Evolutionary conservation across 2,888 invertebrate species (phyloP).

Genomic region (Ecliptopera silaceata): DNA sequence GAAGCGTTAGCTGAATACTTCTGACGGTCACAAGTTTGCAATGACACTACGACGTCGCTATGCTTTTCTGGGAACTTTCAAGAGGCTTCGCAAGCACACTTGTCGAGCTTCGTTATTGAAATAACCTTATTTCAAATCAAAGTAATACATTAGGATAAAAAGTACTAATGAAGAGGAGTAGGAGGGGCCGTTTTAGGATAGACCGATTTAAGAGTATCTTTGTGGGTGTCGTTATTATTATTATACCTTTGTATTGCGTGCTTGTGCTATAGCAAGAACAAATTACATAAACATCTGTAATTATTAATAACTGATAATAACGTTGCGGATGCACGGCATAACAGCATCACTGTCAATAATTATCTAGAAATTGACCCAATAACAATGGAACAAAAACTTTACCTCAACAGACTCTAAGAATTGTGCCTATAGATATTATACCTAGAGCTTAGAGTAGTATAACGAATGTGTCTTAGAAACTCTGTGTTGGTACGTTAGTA

Average conservation of each 20-base stretch:
- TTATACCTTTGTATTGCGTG: constrained; percentile 6
- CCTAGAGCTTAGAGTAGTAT: not conserved
- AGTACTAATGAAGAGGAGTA: too few species aligned
- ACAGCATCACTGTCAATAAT: constrained; percentile 20
- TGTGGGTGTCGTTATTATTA: too few species aligned
- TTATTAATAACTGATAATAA: constrained; percentile 15
- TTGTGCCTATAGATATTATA: not conserved
- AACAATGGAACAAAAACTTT: constrained; percentile 18
- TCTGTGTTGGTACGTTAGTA: constrained; percentile 22
- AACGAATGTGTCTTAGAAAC: constrained; percentile 5
- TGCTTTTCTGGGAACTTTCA: too few species aligned
- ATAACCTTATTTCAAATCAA: too few species aligned
- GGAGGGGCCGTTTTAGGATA: too few species aligned
- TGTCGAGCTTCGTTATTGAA: too few species aligned
- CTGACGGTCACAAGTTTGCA: too few species aligned
- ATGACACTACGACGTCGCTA: too few species aligned
- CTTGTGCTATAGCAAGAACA: constrained; percentile 7
- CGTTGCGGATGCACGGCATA: constrained; percentile 17
- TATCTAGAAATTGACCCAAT: constrained; percentile 18
- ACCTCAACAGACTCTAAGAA: not conserved
- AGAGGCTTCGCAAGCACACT: too few species aligned
- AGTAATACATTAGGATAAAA: too few species aligned
- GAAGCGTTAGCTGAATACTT: too few species aligned
- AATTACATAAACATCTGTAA: constrained; percentile 17
- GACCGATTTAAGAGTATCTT: too few species aligned